These are phyloP conservation scores for Ambastaia sidthimunki DNA, from an alignment of 2,797 vertebrate species.

Conservation along the genomic window DNA sequence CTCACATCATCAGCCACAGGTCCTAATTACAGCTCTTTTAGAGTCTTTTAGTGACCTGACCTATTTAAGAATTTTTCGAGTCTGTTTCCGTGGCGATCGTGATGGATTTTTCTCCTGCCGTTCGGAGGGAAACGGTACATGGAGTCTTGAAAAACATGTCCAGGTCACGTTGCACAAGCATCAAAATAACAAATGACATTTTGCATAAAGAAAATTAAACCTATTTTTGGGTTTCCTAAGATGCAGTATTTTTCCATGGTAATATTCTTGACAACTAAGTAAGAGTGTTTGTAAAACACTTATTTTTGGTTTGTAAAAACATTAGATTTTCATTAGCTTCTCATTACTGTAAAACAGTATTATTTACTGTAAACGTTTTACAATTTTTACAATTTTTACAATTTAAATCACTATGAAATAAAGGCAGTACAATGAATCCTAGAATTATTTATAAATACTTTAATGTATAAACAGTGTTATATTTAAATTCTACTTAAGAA, in stretches of 20 bases:
- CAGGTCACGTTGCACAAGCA: not conserved
- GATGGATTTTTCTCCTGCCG: conserved; percentile 23
- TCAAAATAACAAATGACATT: not conserved
- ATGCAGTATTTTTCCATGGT: not conserved
- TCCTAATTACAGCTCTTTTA: conserved; percentile 53
- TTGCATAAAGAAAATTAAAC: not conserved
- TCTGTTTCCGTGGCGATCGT: conserved; percentile 27
- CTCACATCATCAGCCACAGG: conserved; percentile 7
- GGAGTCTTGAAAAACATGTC: not conserved
- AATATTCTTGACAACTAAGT: not conserved
- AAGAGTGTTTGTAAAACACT: too few relatives aligned
- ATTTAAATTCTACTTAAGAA: too few relatives aligned
- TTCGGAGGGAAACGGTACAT: conserved; percentile 24
- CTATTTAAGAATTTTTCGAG: conserved; percentile 43
- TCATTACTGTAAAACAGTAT: not conserved
- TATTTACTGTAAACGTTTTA: too few relatives aligned
- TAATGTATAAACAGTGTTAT: not conserved
- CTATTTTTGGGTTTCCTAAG: not conserved
- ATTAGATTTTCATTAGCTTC: not conserved
- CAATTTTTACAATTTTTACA: too few relatives aligned
- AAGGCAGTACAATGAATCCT: not conserved
- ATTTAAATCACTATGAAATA: not conserved
- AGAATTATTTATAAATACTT: too few relatives aligned
- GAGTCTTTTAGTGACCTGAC: conserved; percentile 51
- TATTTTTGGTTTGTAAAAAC: too few relatives aligned